Conservation (phyloP, 1,140 invertebrate species). For the Bursaphelenchus mucronatus region DNA sequence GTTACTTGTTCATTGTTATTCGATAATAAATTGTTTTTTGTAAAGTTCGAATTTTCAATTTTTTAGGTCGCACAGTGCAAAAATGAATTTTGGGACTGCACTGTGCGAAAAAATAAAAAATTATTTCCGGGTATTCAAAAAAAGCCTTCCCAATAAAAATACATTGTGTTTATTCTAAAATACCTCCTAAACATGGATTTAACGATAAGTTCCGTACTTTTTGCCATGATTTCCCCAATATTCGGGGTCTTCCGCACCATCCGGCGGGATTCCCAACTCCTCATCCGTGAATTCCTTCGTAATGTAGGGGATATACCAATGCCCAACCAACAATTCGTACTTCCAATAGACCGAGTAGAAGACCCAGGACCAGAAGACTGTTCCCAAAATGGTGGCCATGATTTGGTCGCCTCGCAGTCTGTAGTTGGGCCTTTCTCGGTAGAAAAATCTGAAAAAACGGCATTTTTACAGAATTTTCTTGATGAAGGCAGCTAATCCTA, state of each 20-base stretch:
- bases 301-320: conserved; percentile 56
- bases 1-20: conserved; percentile 15
- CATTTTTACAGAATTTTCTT: too few species aligned
- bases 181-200: conserved; percentile 14
- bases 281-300: conserved; percentile 54
- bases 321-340: conserved; percentile 46
- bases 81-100: not conserved
- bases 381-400: conserved; percentile 26
- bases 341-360: conserved; percentile 54
- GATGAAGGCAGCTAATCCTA: too few species aligned
- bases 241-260: conserved; percentile 57
- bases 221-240: conserved; percentile 58
- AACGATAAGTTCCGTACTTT: conserved; percentile 52
- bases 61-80: not conserved
- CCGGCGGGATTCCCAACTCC: conserved; percentile 58
- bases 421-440: too few species aligned
- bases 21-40: conserved; percentile 10
- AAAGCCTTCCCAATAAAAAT: not conserved
- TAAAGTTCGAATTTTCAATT: too few species aligned
- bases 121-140: not conserved
- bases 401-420: too few species aligned
- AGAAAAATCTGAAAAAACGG: too few species aligned
- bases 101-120: not conserved
- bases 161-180: conserved; percentile 6
- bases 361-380: conserved; percentile 46